These are phyloP conservation scores for Brenthis ino DNA, from an alignment of 2,888 invertebrate genomes.

Conservation along the genomic window DNA sequence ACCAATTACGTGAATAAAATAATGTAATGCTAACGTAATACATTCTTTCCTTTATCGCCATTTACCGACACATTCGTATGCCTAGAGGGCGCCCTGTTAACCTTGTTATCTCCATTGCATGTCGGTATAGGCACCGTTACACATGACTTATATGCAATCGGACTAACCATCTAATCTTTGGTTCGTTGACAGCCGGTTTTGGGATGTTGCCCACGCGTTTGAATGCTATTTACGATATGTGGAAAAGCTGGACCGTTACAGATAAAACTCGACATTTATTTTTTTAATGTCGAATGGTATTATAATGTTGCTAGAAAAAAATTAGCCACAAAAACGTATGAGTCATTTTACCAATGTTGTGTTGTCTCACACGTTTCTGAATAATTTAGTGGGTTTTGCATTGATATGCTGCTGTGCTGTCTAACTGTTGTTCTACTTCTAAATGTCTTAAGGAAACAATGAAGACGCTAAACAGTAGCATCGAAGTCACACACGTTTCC, in stretches of 20 bases:
- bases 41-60: slow-evolving; percentile 50
- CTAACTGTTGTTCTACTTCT: slow-evolving; percentile 14
- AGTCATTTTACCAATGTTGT: too few relatives aligned
- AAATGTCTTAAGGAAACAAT: slow-evolving; percentile 32
- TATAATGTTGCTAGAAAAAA: too few relatives aligned
- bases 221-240: slow-evolving; percentile 23
- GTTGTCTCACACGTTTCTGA: too few relatives aligned
- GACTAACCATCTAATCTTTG: slow-evolving; percentile 46
- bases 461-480: slow-evolving; percentile 32
- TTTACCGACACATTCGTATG: slow-evolving; percentile 53
- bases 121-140: slow-evolving; percentile 56
- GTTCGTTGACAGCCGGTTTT: slow-evolving; percentile 41
- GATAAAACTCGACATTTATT: slow-evolving; percentile 26
- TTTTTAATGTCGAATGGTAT: not conserved
- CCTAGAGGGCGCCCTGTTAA: slow-evolving; percentile 61
- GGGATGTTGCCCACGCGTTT: slow-evolving; percentile 31
- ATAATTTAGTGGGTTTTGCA: slow-evolving; percentile 1
- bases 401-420: slow-evolving; percentile 1
- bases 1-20: slow-evolving; percentile 47
- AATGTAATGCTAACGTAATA: slow-evolving; percentile 46
- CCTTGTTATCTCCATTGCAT: slow-evolving; percentile 65
- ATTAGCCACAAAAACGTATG: too few relatives aligned
- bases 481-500: slow-evolving; percentile 30
- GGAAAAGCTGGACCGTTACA: slow-evolving; percentile 23
- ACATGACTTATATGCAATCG: slow-evolving; percentile 56